A percentile compares a stretch with the other conserved stretches of the same genome.
phyloP scores from a whole-genome alignment of 2,113 vertebrate species.

The Nothoprocta pentlandii region DNA sequence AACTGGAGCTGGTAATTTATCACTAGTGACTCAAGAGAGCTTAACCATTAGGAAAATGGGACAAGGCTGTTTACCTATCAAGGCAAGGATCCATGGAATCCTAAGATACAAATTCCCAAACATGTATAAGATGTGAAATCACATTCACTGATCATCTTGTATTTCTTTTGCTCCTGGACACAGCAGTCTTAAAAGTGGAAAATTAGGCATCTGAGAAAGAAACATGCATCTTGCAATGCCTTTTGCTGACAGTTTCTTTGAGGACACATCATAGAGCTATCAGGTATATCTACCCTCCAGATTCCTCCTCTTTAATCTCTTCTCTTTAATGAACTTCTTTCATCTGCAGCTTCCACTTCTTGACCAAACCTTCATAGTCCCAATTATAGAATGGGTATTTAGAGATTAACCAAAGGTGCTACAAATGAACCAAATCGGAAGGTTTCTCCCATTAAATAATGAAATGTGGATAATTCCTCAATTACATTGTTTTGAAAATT shows the following conservation, averaged over 20 bases:
- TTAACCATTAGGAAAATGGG: neutral
- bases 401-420: neutral
- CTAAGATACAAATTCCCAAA: neutral
- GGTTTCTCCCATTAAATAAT: neutral
- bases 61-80: neutral
- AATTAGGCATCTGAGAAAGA: neutral
- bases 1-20: neutral
- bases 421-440: neutral
- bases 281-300: neutral
- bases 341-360: neutral
- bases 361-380: neutral
- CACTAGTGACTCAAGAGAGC: neutral
- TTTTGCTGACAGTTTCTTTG: neutral
- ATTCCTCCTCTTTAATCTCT: neutral
- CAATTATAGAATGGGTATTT: neutral
- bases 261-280: neutral
- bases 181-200: neutral
- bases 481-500: neutral
- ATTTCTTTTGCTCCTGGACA: neutral
- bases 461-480: neutral
- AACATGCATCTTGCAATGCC: neutral
- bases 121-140: neutral
- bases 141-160: neutral
- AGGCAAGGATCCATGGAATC: neutral
- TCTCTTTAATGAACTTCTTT: neutral